Evolutionary conservation across 2,888 invertebrate species (phyloP).

Genomic region (Microplitis deprimator): DNA sequence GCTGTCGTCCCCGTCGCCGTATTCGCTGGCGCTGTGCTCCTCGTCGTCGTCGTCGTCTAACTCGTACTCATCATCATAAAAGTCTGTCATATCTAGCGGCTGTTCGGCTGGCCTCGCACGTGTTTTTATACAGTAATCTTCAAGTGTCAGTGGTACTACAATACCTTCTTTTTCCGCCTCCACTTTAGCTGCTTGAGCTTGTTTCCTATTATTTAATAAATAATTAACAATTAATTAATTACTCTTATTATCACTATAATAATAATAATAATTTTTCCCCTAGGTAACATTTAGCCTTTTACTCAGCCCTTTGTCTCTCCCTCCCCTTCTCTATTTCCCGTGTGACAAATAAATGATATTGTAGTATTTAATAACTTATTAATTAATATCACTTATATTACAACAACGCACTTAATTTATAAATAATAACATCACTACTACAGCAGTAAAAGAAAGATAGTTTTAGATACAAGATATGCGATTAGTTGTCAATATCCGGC

Average conservation of each 20-base stretch:
- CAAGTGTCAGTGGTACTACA: conserved; percentile 95
- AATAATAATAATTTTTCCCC: no score
- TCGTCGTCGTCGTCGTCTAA: conserved; percentile 80
- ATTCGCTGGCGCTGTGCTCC: conserved; percentile 79
- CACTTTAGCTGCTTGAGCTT: conserved; percentile 93
- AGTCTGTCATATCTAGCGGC: conserved; percentile 92
- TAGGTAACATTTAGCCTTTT: no score
- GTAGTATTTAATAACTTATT: no score
- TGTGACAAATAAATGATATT: no score
- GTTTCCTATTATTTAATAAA: conserved; percentile 81
- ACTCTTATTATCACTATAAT: no score
- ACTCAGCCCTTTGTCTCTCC: no score
- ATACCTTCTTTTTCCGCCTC: conserved; percentile 98
- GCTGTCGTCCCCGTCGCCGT: conserved; percentile 88
- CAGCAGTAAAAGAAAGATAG: background rate
- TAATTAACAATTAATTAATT: conserved; percentile 13
- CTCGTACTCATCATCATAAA: conserved; percentile 96
- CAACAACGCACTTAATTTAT: no score
- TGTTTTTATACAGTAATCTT: conserved; percentile 98
- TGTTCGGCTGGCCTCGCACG: conserved; percentile 90
- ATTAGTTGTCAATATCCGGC: no score
- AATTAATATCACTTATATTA: no score
- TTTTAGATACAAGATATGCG: background rate
- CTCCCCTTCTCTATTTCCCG: no score
- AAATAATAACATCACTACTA: no score